These are phyloP conservation scores for Microtus ochrogaster DNA, from an alignment of 2,113 vertebrate genomes.

Conservation along the genomic window DNA sequence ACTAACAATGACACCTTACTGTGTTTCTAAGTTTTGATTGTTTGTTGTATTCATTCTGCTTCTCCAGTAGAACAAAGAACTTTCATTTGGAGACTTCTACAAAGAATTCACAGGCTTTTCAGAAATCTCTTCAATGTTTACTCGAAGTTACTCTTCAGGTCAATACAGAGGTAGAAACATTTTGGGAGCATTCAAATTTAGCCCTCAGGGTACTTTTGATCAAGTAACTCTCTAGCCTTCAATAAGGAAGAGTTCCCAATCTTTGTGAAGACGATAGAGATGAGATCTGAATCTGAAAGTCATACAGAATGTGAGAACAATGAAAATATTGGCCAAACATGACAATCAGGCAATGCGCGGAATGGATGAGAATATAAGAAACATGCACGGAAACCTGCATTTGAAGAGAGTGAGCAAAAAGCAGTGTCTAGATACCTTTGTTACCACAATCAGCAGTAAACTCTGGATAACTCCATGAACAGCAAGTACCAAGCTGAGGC, in stretches of 20 bases:
- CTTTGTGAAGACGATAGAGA: not conserved
- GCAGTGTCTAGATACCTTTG: not conserved
- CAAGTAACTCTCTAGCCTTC: not conserved
- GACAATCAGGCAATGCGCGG: not conserved
- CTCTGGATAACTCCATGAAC: not conserved
- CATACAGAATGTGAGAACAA: not conserved
- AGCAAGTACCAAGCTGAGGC: not conserved
- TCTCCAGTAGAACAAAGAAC: constrained; percentile 45
- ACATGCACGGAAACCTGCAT: not conserved
- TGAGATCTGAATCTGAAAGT: not conserved
- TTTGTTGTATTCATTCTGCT: constrained; percentile 36
- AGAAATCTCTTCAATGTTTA: constrained; percentile 54
- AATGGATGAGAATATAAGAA: not conserved
- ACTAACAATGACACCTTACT: constrained; percentile 44
- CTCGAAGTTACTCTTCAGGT: constrained; percentile 29
- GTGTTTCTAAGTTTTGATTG: constrained; percentile 26
- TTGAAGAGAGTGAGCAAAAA: not conserved
- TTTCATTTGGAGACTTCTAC: constrained; percentile 38
- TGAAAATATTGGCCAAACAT: not conserved
- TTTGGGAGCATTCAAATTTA: constrained; percentile 52
- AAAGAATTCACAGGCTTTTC: constrained; percentile 57
- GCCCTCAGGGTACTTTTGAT: not conserved
- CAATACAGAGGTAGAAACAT: not conserved
- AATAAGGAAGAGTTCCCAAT: not conserved
- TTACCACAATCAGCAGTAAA: not conserved